Evolutionary conservation across 2,888 invertebrate species (phyloP), one percentile per base, ranked within the genome.

Genomic region (Thera britannica): DNA sequence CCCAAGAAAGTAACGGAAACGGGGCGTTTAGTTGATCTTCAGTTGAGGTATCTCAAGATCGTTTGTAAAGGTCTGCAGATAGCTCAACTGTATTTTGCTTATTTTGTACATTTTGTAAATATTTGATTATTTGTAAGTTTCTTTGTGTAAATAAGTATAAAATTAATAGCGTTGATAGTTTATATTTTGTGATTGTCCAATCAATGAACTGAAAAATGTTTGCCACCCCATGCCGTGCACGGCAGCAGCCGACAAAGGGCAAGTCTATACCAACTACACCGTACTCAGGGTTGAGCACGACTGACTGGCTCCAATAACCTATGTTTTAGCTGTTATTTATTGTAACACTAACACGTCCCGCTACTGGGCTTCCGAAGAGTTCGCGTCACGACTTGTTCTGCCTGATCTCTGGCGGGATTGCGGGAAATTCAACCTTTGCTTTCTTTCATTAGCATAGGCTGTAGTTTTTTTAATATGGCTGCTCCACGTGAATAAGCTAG

Each of bases 161-260:
- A 38, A 38, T 2, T 38, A 23, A 23, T 23, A 23, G 23, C 23
- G 1, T 38, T 38, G 38, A 38, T 38, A 38, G 52, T 23, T 41
- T 49, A 1, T 1, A 23, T 23, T 23, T 23, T 23, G 23, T 23
- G 23, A 23, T 23, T 23, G 23, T 23, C 1, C 23, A 23, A 23
- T 23, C 23, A 23, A 23, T 23, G 23, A 23, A 23, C 23, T 23
- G 1, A 5, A 38, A 57, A 51, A 58, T 12, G 57, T 58, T 83
- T 82, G 0, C 0, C 0, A 76, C 71, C 62, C 72, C 83, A 9
- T 78, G 71, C 65, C 64, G 67, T 81, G 78, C 80, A 79, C 83
- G 72, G 82, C 75, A 83, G 85, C 83, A 5, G 79, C 78, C 82
- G 80, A 82, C 83, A 85, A 85, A 84, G 82, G 83, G 77, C 79